These are phyloP conservation scores for Loxodonta africana DNA, from an alignment of 2,113 vertebrate genomes.

Conservation along the genomic window DNA sequence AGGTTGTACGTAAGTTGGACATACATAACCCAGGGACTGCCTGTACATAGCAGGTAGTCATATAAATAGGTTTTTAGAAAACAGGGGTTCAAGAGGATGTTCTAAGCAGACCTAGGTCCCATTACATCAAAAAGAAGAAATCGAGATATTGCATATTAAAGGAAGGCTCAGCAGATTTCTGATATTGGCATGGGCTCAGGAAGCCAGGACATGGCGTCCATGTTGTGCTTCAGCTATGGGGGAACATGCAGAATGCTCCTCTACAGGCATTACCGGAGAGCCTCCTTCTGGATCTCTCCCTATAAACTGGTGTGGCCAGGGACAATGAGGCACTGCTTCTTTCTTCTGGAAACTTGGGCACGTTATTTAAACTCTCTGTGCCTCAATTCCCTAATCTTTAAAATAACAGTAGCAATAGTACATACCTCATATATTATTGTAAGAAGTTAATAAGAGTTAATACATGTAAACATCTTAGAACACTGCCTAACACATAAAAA, in stretches of 20 bases:
- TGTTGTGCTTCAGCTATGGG: neutral
- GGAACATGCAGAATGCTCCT: accelerated
- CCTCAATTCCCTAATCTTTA: neutral
- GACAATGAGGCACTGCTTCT: neutral
- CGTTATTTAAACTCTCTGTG: neutral
- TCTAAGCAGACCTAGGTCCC: conserved; percentile 33
- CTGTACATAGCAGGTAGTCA: conserved; percentile 35
- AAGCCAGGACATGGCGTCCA: neutral
- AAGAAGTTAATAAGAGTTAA: conserved; percentile 15
- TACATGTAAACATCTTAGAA: neutral
- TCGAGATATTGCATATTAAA: neutral
- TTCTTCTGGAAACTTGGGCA: neutral
- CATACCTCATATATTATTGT: neutral
- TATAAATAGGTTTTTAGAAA: conserved; percentile 21
- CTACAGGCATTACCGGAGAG: accelerated
- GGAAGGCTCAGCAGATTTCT: neutral
- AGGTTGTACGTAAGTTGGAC: too few species aligned
- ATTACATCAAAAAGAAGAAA: conserved; percentile 38
- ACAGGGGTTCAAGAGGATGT: neutral
- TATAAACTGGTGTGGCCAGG: neutral
- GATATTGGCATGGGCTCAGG: neutral
- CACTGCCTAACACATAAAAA: neutral
- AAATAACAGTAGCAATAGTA: neutral
- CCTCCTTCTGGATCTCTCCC: neutral
- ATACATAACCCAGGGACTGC: too few species aligned